Evolutionary conservation across 2,113 vertebrate species (phyloP).

Genomic region (Petrocephalus zakoni): DNA sequence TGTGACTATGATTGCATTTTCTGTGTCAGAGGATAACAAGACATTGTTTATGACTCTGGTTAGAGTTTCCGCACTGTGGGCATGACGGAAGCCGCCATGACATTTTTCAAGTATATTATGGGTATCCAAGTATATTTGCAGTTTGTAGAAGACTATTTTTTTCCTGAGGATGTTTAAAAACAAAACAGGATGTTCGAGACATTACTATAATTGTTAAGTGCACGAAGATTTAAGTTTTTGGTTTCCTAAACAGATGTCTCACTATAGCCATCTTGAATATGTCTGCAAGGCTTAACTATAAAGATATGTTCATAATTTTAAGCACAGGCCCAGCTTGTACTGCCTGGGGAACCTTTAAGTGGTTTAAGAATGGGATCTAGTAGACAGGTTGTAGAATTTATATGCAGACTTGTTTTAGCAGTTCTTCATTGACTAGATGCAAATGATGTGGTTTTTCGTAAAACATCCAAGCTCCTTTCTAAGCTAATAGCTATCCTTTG

Average conservation of each 20-base stretch:
- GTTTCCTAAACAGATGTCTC: not conserved
- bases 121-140: not conserved
- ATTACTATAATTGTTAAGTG: not conserved
- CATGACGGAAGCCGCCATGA: not conserved
- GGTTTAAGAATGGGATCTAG: not conserved
- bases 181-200: not conserved
- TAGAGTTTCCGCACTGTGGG: not conserved
- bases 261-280: not conserved
- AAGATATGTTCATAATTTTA: slow-evolving; percentile 4
- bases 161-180: not conserved
- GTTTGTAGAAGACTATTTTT: not conserved
- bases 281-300: not conserved
- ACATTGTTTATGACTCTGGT: not conserved
- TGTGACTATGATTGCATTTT: not conserved
- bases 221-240: not conserved
- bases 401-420: not conserved
- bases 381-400: not conserved
- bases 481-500: not conserved
- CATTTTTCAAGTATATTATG: not conserved
- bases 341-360: not conserved
- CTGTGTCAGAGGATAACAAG: not conserved
- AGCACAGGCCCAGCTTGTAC: not conserved
- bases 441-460: not conserved
- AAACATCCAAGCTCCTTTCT: not conserved
- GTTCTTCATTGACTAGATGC: not conserved